Base-by-base conservation (phyloP, 2,888 invertebrate species). In the Glaucopsyche alexis region DNA sequence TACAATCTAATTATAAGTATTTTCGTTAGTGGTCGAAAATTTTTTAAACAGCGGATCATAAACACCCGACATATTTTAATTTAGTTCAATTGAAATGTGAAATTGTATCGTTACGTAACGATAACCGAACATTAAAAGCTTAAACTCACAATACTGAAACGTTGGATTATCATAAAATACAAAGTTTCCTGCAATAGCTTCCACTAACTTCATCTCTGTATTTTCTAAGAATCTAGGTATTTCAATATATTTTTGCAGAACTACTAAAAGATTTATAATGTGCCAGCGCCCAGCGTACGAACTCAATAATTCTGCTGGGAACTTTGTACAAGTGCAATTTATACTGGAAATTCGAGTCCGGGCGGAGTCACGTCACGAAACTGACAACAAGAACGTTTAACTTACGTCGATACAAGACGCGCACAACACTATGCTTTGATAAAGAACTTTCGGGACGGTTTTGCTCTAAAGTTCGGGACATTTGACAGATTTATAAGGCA, bases 201-300 rank as follows among this genome's bases (percentile, higher is more conserved):
- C 13, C 9, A 47, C 47, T 2, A 47, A 47, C 11, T 47, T 47
- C 1, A 29, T 29, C 11, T 60, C 6, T 29, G 29, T 60, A 60
- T 60, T 60, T 60, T 29, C 60, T 2, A 60, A 60, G 29, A 60
- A 38, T 60, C 19, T 29, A 29, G 29, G 29, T 29, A 29, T 29
- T 29, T 29, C 29, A 29, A 29, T 29, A 55, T 55, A 8, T 67
- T 45, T 49, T 47, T 52, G 42, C 42, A 16, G 71, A 72, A 64
- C 72, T 29, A 29, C 70, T 40, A 70, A 70, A 47, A 49, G 67
- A 74, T 72, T 65, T 74, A 69, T 69, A 69, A 69, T 49, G 69
- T 69, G 69, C 29, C 73, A 65, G 65, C 74, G 42, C 40, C 75
- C 71, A 69, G 29, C 29, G 29, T 29, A 29, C 29, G 29, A 29